Evolutionary conservation across 2,888 invertebrate species (phyloP).

Genomic region (Dasysyrphus tricinctus): DNA sequence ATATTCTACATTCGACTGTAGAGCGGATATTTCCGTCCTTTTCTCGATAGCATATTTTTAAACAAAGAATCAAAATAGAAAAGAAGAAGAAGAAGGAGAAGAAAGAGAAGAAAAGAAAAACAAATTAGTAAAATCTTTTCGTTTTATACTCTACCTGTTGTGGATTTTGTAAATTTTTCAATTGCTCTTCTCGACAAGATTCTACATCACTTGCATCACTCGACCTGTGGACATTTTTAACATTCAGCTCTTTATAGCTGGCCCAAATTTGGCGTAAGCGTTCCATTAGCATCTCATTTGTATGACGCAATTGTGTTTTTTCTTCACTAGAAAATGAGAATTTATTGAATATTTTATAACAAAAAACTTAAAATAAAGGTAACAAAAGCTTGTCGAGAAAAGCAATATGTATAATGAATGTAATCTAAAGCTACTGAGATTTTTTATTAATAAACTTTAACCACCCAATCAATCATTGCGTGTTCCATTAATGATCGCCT

Average conservation of each 20-base stretch:
- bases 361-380: too few relatives aligned
- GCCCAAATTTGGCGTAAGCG: slow-evolving; percentile 82
- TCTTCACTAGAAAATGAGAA: slow-evolving; percentile 78
- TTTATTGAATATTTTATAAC: neutral
- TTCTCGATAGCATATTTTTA: slow-evolving; percentile 4
- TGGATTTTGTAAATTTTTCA: slow-evolving; percentile 68
- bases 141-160: slow-evolving; percentile 73
- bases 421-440: slow-evolving; percentile 2
- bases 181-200: slow-evolving; percentile 79
- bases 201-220: slow-evolving; percentile 74
- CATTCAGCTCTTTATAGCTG: slow-evolving; percentile 81
- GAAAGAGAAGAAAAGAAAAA: slow-evolving; percentile 60
- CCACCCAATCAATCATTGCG: slow-evolving; percentile 48
- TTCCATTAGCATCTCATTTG: slow-evolving; percentile 82
- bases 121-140: slow-evolving; percentile 77
- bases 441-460: slow-evolving; percentile 42
- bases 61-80: slow-evolving; percentile 26
- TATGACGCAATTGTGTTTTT: slow-evolving; percentile 81
- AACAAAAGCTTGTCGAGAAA: slow-evolving; percentile 53
- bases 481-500: slow-evolving; percentile 42
- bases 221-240: slow-evolving; percentile 22
- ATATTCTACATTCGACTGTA: slow-evolving; percentile 84
- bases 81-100: slow-evolving; percentile 59
- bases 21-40: slow-evolving; percentile 83
- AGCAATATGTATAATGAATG: slow-evolving; percentile 26